A percentile compares a stretch with the other conserved stretches of the same genome.
Evolutionary conservation across 2,888 invertebrate genomes (phyloP).

Genomic region (Iphiclides podalirius): DNA sequence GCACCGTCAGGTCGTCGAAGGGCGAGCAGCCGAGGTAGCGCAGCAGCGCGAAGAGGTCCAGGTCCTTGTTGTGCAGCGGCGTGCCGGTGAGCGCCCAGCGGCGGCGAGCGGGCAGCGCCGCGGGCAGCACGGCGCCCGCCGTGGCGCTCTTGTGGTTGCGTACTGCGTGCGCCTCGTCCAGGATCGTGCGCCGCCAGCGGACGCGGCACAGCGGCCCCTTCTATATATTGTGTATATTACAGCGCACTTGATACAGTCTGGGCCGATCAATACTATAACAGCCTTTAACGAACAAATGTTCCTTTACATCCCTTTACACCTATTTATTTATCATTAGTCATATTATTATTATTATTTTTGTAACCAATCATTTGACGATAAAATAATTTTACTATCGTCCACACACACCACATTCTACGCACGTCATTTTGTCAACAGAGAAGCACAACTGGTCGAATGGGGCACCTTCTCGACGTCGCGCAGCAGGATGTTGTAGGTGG

Average conservation of each 20-base stretch:
- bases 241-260: too few species aligned
- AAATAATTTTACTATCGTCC: too few species aligned
- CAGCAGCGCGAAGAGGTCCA: conserved; percentile 88
- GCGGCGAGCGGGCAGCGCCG: conserved; percentile 66
- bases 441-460: background rate
- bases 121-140: conserved; percentile 84
- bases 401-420: too few species aligned
- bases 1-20: conserved; percentile 89
- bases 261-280: too few species aligned
- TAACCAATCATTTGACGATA: too few species aligned
- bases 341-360: too few species aligned
- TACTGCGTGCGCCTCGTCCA: conserved; percentile 96
- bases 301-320: too few species aligned
- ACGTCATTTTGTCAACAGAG: too few species aligned
- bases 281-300: too few species aligned
- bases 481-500: conserved; percentile 90
- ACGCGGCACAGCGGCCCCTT: conserved; percentile 83
- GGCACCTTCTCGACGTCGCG: conserved; percentile 80
- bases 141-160: conserved; percentile 92
- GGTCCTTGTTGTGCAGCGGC: conserved; percentile 95
- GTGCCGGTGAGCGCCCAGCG: conserved; percentile 93
- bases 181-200: conserved; percentile 90
- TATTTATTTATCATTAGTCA: too few species aligned
- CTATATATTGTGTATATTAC: too few species aligned
- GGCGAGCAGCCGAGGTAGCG: conserved; percentile 93